These are phyloP conservation scores for Garra rufa DNA, from an alignment of 2,113 vertebrate genomes.

Conservation along the genomic window DNA sequence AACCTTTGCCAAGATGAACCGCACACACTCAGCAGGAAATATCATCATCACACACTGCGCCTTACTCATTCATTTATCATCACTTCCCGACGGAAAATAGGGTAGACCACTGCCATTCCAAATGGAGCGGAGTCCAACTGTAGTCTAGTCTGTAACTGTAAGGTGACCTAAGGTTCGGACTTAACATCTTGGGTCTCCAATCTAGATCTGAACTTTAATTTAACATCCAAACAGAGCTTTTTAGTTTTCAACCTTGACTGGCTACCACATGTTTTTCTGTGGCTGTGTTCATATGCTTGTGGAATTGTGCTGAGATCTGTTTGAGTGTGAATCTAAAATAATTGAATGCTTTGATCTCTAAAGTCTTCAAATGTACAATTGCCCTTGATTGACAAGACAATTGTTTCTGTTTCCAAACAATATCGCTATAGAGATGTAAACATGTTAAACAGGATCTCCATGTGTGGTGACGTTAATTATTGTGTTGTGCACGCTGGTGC, in stretches of 20 bases:
- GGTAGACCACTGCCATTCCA: constrained; percentile 10
- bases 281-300: background rate
- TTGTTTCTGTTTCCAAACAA: constrained; percentile 30
- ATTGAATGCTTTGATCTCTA: background rate
- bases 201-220: too few relatives aligned
- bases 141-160: constrained; percentile 14
- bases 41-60: background rate
- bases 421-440: constrained; percentile 31
- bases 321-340: background rate
- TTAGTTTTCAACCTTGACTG: background rate
- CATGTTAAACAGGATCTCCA: constrained; percentile 53
- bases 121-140: background rate
- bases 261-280: background rate
- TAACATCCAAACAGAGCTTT: background rate
- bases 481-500: constrained; percentile 13
- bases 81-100: constrained; percentile 17
- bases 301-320: background rate
- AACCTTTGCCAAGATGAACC: constrained; percentile 54
- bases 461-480: constrained; percentile 47
- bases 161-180: background rate
- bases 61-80: constrained; percentile 37
- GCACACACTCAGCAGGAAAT: constrained; percentile 47
- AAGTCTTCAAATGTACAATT: background rate
- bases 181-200: background rate
- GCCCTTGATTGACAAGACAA: constrained; percentile 45